A percentile compares a stretch with the other conserved stretches of the same genome.
phyloP scores from a whole-genome alignment of 2,797 vertebrate species.

The Mus caroli region DNA sequence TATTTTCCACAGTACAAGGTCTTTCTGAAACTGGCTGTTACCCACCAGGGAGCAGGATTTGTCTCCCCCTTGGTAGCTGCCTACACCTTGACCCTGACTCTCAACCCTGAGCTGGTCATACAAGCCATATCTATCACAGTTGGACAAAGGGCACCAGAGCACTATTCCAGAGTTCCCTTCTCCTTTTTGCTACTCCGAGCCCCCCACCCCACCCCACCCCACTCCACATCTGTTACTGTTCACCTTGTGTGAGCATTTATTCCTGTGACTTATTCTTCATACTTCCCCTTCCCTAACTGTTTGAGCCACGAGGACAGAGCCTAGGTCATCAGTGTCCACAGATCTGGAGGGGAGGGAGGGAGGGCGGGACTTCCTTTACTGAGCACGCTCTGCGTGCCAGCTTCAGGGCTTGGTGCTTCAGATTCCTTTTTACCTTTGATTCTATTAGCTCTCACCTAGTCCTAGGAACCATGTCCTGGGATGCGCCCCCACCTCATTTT shows the following conservation, averaged over 20 bases:
- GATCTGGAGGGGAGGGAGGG: background rate
- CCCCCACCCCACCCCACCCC: background rate
- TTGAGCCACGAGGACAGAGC: background rate
- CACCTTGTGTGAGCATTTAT: background rate
- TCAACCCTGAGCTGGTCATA: background rate
- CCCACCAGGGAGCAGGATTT: background rate
- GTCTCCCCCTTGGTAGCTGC: background rate
- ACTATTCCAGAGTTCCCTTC: background rate
- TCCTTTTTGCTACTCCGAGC: background rate
- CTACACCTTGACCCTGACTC: too few species aligned
- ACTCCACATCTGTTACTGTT: background rate
- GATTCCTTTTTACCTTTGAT: background rate
- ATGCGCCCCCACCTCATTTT: background rate
- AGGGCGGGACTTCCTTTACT: background rate
- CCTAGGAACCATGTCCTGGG: slow-evolving; percentile 1
- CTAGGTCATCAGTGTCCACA: background rate
- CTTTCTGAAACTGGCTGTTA: slow-evolving; percentile 13
- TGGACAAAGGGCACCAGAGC: background rate
- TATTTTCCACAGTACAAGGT: background rate
- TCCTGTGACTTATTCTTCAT: background rate
- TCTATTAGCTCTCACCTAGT: background rate
- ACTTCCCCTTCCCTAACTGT: background rate
- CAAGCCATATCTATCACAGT: background rate
- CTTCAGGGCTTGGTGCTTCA: background rate
- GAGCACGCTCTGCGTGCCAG: background rate